phyloP scores from a whole-genome alignment of 2,113 vertebrate species.

The Hypomesus transpacificus region DNA sequence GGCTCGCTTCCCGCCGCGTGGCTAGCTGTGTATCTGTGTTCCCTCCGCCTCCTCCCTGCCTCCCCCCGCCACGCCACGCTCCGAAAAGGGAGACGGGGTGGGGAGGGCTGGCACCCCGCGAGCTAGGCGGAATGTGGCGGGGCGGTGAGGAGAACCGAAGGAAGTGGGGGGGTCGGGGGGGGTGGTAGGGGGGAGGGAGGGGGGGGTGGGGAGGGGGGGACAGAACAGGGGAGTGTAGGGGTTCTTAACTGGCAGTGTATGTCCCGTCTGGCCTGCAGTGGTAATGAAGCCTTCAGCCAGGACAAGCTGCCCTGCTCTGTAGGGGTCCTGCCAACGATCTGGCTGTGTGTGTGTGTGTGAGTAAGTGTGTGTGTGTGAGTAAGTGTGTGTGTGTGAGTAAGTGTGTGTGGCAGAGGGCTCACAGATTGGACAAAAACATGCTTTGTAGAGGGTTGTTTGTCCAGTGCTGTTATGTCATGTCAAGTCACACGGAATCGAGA shows the following conservation, averaged over 20 bases:
- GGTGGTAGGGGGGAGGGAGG: neutral
- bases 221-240: too few species aligned
- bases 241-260: too few species aligned
- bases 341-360: neutral
- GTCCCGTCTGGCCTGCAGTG: conserved; percentile 2
- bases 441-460: neutral
- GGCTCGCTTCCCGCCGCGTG: neutral
- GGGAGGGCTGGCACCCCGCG: too few species aligned
- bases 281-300: conserved; percentile 34
- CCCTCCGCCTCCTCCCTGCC: conserved; percentile 4
- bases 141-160: too few species aligned
- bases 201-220: neutral
- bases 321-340: conserved; percentile 19
- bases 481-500: too few species aligned
- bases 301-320: conserved; percentile 10
- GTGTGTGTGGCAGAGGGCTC: neutral
- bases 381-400: neutral
- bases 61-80: neutral
- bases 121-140: too few species aligned
- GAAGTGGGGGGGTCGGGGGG: conserved; percentile 1
- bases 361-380: neutral
- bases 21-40: neutral
- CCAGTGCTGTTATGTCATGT: neutral
- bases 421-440: neutral
- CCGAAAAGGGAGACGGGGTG: too few species aligned